Conservation (phyloP, 1,140 invertebrate species). For the Subanguina moxae region DNA sequence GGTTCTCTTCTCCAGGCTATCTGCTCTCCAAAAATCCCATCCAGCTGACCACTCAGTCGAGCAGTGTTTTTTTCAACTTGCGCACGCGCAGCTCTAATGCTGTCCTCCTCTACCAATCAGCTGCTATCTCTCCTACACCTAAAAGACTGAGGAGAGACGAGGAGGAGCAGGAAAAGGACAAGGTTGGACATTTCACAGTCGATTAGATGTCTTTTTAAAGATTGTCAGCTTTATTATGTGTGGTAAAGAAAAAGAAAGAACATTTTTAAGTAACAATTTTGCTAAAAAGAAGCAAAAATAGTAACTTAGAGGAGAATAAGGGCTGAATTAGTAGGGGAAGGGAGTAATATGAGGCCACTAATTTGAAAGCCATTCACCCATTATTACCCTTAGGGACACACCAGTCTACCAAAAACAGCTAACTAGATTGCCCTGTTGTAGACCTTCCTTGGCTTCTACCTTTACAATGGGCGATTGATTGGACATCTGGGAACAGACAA, state of each 20-base stretch:
- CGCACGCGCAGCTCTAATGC: conserved; percentile 53
- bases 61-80: conserved; percentile 52
- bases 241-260: no score
- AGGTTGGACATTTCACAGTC: neutral
- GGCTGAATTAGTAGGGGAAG: no score
- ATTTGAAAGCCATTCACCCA: no score
- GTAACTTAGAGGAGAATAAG: no score
- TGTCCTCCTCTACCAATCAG: conserved; percentile 52
- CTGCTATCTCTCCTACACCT: conserved; percentile 8
- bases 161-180: conserved; percentile 13
- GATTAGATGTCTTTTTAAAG: no score
- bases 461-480: conserved; percentile 49
- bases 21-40: conserved; percentile 7
- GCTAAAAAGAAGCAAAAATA: no score
- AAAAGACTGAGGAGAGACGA: conserved; percentile 8
- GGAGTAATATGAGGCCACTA: no score
- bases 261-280: no score
- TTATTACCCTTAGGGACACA: no score
- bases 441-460: conserved; percentile 53
- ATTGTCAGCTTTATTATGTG: no score
- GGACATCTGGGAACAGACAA: conserved; percentile 52
- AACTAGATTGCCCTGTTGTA: conserved; percentile 2
- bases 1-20: conserved; percentile 37
- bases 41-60: conserved; percentile 1
- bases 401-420: neutral